Conservation (phyloP, 2,113 vertebrate genomes). For the Argyrosomus japonicus region DNA sequence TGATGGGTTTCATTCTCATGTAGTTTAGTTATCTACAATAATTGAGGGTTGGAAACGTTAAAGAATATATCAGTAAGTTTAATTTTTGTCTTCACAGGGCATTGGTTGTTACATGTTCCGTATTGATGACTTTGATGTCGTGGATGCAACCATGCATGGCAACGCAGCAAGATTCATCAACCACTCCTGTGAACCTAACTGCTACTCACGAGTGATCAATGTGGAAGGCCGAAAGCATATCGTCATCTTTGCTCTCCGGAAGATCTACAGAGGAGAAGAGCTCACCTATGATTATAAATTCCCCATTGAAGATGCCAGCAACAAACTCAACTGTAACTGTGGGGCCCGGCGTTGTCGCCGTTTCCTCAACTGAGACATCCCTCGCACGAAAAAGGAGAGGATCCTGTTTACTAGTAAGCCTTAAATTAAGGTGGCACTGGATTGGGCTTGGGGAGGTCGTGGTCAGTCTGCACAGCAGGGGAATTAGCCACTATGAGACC, state of each 20-base stretch:
- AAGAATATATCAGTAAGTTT: not conserved
- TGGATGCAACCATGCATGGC: conserved; percentile 95
- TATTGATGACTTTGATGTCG: conserved; percentile 95
- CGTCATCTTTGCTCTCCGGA: conserved; percentile 92
- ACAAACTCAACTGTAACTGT: conserved; percentile 94
- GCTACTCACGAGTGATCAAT: conserved; percentile 94
- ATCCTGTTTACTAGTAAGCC: conserved; percentile 68
- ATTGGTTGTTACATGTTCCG: conserved; percentile 98
- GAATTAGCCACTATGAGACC: conserved; percentile 66
- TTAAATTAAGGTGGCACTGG: conserved; percentile 74
- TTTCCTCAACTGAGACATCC: conserved; percentile 88
- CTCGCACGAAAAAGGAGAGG: not conserved
- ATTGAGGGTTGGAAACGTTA: not conserved
- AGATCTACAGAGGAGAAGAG: conserved; percentile 93
- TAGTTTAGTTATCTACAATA: not conserved
- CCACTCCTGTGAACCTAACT: conserved; percentile 97
- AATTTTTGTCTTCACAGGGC: conserved; percentile 78
- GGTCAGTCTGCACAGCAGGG: conserved; percentile 44
- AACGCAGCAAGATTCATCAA: conserved; percentile 95
- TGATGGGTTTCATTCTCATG: not conserved
- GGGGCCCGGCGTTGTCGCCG: conserved; percentile 91
- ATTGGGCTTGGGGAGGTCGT: conserved; percentile 32
- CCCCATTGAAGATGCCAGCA: conserved; percentile 94
- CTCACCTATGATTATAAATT: conserved; percentile 97
- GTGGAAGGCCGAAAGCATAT: conserved; percentile 96